A percentile compares a stretch with the other conserved stretches of the same genome.
These are phyloP conservation scores for Redunca redunca DNA, from an alignment of 2,113 vertebrate species.

Conservation along the genomic window DNA sequence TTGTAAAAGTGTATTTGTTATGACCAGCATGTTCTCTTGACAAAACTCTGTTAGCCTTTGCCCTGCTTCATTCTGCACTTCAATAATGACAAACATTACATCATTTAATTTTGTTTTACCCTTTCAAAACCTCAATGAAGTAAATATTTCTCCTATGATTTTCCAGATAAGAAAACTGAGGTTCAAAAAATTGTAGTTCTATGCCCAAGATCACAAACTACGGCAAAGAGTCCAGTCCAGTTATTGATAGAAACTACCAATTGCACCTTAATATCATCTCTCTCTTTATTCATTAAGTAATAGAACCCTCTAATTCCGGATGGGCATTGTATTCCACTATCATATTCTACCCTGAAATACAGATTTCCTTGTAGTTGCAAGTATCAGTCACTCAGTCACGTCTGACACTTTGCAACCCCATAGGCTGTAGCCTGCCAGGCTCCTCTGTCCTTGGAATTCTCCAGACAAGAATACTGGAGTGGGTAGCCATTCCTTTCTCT, in stretches of 20 bases:
- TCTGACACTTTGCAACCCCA: background rate
- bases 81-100: background rate
- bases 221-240: background rate
- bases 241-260: background rate
- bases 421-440: background rate
- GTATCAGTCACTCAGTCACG: background rate
- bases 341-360: background rate
- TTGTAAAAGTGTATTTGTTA: background rate
- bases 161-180: constrained; percentile 10
- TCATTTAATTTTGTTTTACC: background rate
- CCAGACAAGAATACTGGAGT: background rate
- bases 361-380: background rate
- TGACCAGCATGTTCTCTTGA: background rate
- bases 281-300: background rate
- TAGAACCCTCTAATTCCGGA: background rate
- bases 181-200: background rate
- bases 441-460: background rate
- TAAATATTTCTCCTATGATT: background rate
- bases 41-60: background rate
- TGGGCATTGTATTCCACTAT: background rate
- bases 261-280: background rate
- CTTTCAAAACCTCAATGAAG: background rate
- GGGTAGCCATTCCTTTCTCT: background rate
- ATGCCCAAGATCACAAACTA: background rate
- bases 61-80: background rate